Conservation (phyloP, 2,888 invertebrate genomes). For the Pristionchus entomophagus region DNA sequence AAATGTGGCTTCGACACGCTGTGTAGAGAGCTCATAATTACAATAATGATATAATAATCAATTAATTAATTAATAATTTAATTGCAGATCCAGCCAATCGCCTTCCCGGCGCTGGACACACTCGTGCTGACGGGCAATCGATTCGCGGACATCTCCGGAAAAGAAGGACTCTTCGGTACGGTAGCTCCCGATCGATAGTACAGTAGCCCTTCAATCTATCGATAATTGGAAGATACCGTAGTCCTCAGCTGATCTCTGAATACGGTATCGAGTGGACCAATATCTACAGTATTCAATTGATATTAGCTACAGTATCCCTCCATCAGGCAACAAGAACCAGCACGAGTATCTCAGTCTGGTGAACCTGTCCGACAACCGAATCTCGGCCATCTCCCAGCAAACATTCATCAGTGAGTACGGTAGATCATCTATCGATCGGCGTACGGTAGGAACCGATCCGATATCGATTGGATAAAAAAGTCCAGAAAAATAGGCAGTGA, state of each 20-base stretch:
- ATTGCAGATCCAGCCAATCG: slow-evolving; percentile 43
- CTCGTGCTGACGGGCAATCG: slow-evolving; percentile 45
- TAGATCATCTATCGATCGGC: too few species aligned
- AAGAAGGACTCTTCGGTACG: slow-evolving; percentile 11
- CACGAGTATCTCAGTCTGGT: slow-evolving; percentile 1
- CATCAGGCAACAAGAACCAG: slow-evolving; percentile 16
- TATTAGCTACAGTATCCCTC: neutral
- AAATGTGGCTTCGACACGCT: too few species aligned
- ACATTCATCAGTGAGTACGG: slow-evolving; percentile 42
- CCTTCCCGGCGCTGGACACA: slow-evolving; percentile 43
- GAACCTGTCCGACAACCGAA: slow-evolving; percentile 45
- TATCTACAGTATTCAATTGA: neutral
- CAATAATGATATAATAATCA: too few species aligned
- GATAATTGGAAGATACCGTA: neutral
- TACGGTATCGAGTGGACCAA: neutral
- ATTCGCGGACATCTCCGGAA: slow-evolving; percentile 35
- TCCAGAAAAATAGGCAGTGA: too few species aligned
- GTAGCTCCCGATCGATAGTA: neutral
- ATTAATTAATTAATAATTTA: too few species aligned
- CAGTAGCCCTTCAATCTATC: neutral
- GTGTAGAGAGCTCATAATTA: too few species aligned
- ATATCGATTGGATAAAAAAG: too few species aligned
- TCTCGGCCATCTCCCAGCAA: slow-evolving; percentile 18
- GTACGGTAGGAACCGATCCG: too few species aligned
- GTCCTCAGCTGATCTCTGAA: neutral